Conservation (phyloP, 2,888 invertebrate genomes). For the Exocentrus adspersus region DNA sequence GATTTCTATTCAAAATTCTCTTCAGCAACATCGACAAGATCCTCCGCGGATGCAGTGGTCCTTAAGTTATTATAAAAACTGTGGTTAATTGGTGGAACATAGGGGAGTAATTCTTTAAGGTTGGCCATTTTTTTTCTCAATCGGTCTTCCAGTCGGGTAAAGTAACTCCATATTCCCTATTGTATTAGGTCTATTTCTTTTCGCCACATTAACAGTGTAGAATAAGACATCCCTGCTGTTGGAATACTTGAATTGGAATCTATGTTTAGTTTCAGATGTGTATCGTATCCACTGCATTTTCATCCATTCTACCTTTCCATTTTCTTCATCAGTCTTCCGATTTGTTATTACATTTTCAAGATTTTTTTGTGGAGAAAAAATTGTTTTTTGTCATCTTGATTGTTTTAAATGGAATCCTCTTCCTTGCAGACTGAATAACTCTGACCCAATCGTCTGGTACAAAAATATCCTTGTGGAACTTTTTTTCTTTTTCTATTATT, state of each 20-base stretch:
- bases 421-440: constrained; percentile 39
- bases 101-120: background rate
- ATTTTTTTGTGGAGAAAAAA: background rate
- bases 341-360: background rate
- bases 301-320: background rate
- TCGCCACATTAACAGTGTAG: background rate
- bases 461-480: constrained; percentile 38
- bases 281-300: constrained; percentile 6
- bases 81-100: constrained; percentile 3
- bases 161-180: background rate
- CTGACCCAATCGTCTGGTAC: constrained; percentile 38
- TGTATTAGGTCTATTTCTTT: background rate
- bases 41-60: too few relatives aligned
- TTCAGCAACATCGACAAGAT: too few relatives aligned
- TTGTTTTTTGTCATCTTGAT: background rate
- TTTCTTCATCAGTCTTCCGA: background rate
- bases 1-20: too few relatives aligned
- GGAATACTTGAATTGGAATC: background rate
- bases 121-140: background rate
- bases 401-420: constrained; percentile 23
- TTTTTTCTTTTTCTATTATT: constrained; percentile 37
- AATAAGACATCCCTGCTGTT: background rate
- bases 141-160: background rate
- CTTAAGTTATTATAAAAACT: background rate
- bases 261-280: background rate